phyloP scores from a whole-genome alignment of 2,797 vertebrate species.

The Sciurus carolinensis region DNA sequence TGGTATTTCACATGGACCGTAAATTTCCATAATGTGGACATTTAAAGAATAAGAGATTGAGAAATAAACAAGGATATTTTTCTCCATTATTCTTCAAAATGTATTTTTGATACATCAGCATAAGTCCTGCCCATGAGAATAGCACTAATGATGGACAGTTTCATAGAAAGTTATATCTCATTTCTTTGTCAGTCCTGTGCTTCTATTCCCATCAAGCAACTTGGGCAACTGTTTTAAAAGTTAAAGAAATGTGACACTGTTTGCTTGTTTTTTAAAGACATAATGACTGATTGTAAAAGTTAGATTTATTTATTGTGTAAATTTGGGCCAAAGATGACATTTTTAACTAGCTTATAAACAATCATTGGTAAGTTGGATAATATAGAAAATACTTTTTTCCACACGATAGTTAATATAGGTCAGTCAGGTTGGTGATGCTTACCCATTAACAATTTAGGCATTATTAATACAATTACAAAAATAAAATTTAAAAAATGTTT shows the following conservation, averaged over 20 bases:
- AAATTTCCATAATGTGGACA: constrained; percentile 71
- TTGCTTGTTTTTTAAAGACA: constrained; percentile 50
- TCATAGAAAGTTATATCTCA: constrained; percentile 65
- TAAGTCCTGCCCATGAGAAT: constrained; percentile 42
- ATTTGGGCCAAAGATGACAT: constrained; percentile 68
- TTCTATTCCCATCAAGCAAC: constrained; percentile 54
- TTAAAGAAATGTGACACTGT: constrained; percentile 67
- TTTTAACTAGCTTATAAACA: constrained; percentile 72
- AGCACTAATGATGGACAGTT: constrained; percentile 35
- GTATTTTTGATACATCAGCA: constrained; percentile 72
- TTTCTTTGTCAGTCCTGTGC: constrained; percentile 66
- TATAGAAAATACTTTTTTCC: constrained; percentile 14
- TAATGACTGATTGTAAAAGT: constrained; percentile 69
- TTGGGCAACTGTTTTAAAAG: constrained; percentile 71
- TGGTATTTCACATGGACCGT: constrained; percentile 67
- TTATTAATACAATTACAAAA: constrained; percentile 81
- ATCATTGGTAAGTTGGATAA: neutral
- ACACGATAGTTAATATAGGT: constrained; percentile 61
- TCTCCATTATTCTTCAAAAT: constrained; percentile 9
- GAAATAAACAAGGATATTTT: constrained; percentile 58
- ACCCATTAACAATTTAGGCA: constrained; percentile 69
- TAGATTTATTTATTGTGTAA: constrained; percentile 80
- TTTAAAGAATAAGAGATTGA: constrained; percentile 66
- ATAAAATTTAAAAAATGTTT: constrained; percentile 39
- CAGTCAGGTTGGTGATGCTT: constrained; percentile 69